phyloP scores from a whole-genome alignment of 2,888 invertebrate genomes.

The Andrena marginata region DNA sequence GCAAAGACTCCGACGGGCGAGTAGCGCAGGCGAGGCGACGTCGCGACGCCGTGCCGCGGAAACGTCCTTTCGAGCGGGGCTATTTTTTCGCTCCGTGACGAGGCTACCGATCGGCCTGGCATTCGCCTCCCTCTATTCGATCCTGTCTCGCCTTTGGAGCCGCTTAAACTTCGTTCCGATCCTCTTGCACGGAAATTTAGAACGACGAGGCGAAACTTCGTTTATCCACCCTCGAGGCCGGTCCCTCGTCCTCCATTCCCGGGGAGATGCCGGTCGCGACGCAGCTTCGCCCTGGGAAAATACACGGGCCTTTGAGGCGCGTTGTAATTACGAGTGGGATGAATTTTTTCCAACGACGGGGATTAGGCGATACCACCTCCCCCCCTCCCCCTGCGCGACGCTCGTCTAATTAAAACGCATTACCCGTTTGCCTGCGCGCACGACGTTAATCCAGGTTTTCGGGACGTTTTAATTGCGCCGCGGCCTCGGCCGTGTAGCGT shows the following conservation, averaged over 20 bases:
- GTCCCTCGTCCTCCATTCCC: no score
- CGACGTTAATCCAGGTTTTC: constrained; percentile 38
- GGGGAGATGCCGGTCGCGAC: neutral
- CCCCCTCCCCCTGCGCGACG: constrained; percentile 6
- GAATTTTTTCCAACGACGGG: constrained; percentile 14
- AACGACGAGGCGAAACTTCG: constrained; percentile 7
- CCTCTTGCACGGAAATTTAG: neutral
- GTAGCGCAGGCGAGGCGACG: constrained; percentile 44
- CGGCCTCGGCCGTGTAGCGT: neutral
- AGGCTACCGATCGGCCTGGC: constrained; percentile 27
- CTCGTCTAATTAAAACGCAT: constrained; percentile 43
- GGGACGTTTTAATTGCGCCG: constrained; percentile 37
- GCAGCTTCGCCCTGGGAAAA: neutral
- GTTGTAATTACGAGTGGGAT: constrained; percentile 36
- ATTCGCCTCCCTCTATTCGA: constrained; percentile 14
- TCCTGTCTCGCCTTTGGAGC: neutral
- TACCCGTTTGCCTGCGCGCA: neutral
- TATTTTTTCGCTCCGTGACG: constrained; percentile 26
- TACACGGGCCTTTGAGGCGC: constrained; percentile 24
- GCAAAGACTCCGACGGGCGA: constrained; percentile 38
- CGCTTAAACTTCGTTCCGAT: constrained; percentile 25
- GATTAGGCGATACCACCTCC: constrained; percentile 25
- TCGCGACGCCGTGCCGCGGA: constrained; percentile 59
- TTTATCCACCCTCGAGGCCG: neutral
- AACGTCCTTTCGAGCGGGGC: constrained; percentile 41